Evolutionary conservation across 2,888 invertebrate species (phyloP).

Genomic region (Trimorus sp.): DNA sequence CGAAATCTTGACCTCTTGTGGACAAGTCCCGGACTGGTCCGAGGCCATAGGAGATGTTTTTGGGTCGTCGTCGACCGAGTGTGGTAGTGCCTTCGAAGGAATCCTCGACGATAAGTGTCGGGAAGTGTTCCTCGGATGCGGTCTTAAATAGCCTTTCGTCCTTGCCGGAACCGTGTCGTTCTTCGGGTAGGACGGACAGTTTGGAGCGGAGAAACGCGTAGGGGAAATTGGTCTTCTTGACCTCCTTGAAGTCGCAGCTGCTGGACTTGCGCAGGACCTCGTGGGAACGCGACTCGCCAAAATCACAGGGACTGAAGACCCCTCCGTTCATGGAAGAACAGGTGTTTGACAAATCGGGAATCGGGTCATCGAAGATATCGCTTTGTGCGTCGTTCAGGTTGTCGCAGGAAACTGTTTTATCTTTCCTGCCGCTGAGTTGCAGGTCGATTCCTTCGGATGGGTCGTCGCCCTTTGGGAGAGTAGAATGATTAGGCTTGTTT

Average conservation of each 20-base stretch:
- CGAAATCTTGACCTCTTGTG: conserved; percentile 67
- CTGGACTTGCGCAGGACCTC: conserved; percentile 76
- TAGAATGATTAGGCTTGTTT: background rate
- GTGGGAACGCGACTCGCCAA: conserved; percentile 71
- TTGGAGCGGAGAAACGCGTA: conserved; percentile 90
- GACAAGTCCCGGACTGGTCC: conserved; percentile 19
- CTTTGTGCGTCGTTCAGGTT: conserved; percentile 73
- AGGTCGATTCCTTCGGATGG: conserved; percentile 90
- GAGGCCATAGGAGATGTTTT: conserved; percentile 62
- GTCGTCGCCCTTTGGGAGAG: conserved; percentile 85
- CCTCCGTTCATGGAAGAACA: conserved; percentile 50
- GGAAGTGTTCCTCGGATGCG: conserved; percentile 85
- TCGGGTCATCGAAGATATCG: conserved; percentile 69
- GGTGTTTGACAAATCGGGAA: conserved; percentile 44
- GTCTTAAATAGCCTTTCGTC: conserved; percentile 84
- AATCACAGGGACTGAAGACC: conserved; percentile 75
- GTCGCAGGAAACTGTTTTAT: conserved; percentile 79
- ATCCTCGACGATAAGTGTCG: conserved; percentile 76
- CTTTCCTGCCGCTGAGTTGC: conserved; percentile 79
- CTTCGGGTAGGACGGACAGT: conserved; percentile 89
- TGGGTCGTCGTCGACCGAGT: conserved; percentile 75
- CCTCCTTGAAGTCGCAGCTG: conserved; percentile 80
- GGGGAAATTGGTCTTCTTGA: conserved; percentile 87
- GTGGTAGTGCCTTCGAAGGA: conserved; percentile 78
- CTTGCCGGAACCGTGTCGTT: conserved; percentile 82